These are phyloP conservation scores for Anguilla japonica DNA, from an alignment of 2,113 vertebrate species.

Conservation along the genomic window DNA sequence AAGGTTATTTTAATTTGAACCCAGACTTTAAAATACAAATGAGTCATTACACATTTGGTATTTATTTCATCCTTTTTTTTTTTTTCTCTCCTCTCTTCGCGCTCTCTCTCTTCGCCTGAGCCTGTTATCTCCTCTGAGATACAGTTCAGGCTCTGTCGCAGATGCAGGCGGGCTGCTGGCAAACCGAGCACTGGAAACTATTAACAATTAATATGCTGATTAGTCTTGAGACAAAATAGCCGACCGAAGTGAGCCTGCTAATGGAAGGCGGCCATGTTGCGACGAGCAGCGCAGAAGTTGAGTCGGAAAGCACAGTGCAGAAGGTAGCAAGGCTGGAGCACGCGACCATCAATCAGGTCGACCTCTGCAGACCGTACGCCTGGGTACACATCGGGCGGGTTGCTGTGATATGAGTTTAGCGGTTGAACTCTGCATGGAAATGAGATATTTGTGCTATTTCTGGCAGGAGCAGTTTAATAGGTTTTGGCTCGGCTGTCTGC, in stretches of 20 bases:
- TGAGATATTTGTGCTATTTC: slow-evolving; percentile 12
- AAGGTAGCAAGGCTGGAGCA: not conserved
- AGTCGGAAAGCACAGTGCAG: slow-evolving; percentile 21
- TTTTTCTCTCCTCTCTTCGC: not conserved
- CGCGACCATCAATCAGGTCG: not conserved
- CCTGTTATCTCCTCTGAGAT: slow-evolving; percentile 45
- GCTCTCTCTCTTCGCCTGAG: not conserved
- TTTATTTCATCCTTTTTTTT: slow-evolving; percentile 39
- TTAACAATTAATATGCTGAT: slow-evolving; percentile 49
- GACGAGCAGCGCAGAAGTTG: slow-evolving; percentile 65
- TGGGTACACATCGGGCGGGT: not conserved
- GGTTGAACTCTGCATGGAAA: not conserved
- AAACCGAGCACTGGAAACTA: slow-evolving; percentile 42
- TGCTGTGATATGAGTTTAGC: not conserved
- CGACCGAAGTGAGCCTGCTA: slow-evolving; percentile 53
- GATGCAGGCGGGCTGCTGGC: slow-evolving; percentile 47
- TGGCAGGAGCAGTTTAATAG: slow-evolving; percentile 65
- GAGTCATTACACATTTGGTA: slow-evolving; percentile 60
- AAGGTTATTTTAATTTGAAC: slow-evolving; percentile 77
- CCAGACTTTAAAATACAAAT: slow-evolving; percentile 63
- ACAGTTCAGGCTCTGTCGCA: slow-evolving; percentile 43
- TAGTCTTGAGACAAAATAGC: slow-evolving; percentile 54
- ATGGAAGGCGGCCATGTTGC: slow-evolving; percentile 61
- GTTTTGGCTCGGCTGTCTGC: slow-evolving; percentile 67
- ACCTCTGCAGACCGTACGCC: not conserved